A percentile compares a stretch with the other conserved stretches of the same genome.
Evolutionary conservation across 2,113 vertebrate genomes (phyloP).

Genomic region (Phycodurus eques): DNA sequence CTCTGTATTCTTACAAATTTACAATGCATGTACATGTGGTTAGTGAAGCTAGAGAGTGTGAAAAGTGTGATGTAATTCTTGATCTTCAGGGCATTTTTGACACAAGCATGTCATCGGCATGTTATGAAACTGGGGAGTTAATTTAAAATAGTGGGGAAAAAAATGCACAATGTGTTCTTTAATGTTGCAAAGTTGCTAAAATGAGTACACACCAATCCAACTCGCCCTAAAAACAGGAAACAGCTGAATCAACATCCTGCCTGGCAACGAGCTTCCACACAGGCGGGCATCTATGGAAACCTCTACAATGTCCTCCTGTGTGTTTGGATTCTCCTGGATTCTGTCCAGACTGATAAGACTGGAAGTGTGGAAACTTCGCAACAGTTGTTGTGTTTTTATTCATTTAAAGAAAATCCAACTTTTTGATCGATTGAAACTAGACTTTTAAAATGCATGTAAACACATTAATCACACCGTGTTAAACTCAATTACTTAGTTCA

Average conservation of each 20-base stretch:
- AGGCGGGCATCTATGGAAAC: constrained; percentile 31
- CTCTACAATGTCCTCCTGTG: constrained; percentile 60
- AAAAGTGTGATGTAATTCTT: too few relatives aligned
- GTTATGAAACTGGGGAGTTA: neutral
- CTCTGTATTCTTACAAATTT: neutral
- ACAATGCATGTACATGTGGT: neutral
- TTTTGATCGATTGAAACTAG: neutral
- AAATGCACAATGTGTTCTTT: neutral
- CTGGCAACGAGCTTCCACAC: constrained; percentile 25
- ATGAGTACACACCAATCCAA: neutral
- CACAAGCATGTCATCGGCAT: neutral
- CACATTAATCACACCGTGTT: neutral
- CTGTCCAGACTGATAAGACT: neutral
- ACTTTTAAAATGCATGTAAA: neutral
- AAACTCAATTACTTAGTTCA: neutral
- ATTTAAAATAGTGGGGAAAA: neutral
- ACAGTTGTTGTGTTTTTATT: neutral
- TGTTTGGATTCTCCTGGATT: constrained; percentile 53
- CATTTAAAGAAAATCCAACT: neutral
- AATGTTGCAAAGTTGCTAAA: neutral
- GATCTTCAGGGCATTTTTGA: neutral
- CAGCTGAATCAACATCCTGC: constrained; percentile 77
- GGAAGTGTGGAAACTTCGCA: neutral
- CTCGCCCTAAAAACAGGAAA: constrained; percentile 66
- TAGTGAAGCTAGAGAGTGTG: too few relatives aligned